A percentile compares a stretch with the other conserved stretches of the same genome.
Evolutionary conservation across 2,113 vertebrate species (phyloP).

Genomic region (Melanerpes aurifrons): DNA sequence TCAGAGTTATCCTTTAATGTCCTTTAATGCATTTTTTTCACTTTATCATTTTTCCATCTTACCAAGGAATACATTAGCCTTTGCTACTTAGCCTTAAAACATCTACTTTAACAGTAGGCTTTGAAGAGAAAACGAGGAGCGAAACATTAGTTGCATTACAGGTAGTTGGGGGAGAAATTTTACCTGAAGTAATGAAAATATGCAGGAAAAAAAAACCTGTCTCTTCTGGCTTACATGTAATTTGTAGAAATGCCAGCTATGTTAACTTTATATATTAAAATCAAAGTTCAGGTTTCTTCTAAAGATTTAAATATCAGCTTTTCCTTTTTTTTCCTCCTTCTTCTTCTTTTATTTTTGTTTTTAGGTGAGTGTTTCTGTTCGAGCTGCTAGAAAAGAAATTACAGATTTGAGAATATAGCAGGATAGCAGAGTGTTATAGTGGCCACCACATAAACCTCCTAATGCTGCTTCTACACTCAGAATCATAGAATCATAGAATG

Average conservation of each 20-base stretch:
- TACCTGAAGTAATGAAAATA: constrained; percentile 7
- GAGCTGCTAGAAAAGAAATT: not conserved
- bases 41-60: constrained; percentile 77
- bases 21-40: constrained; percentile 68
- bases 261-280: not conserved
- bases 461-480: no score
- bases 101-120: constrained; percentile 50
- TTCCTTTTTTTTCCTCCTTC: no score
- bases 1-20: constrained; percentile 69
- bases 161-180: not conserved
- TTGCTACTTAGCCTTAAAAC: constrained; percentile 63
- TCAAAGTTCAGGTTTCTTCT: not conserved
- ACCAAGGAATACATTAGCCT: constrained; percentile 76
- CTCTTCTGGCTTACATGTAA: not conserved
- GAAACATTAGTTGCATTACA: constrained; percentile 22
- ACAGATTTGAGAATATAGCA: not conserved
- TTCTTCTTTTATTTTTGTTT: no score
- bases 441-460: not conserved
- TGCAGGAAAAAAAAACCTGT: not conserved
- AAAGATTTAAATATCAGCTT: not conserved
- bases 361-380: not conserved
- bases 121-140: constrained; percentile 53
- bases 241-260: not conserved
- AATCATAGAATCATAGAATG: no score
- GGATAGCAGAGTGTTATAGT: not conserved